Percentiles rank a stretch among this genome's conserved stretches.
Conservation (phyloP, 2,888 invertebrate genomes). For the Amorpha juglandis region DNA sequence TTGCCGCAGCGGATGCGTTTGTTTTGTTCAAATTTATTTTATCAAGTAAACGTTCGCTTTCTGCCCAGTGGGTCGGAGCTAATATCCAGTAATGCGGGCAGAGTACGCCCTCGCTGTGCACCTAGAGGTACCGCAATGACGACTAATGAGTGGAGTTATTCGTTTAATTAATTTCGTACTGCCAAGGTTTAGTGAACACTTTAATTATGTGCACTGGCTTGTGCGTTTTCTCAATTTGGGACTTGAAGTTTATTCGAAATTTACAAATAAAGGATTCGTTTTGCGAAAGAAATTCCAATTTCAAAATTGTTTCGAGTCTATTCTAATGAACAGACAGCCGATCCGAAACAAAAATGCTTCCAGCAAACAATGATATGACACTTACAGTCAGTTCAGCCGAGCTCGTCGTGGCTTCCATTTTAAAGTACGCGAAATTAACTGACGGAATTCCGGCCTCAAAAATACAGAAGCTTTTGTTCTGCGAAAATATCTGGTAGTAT, state of each 20-base stretch:
- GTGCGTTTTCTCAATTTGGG: slow-evolving; percentile 24
- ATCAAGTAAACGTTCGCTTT: slow-evolving; percentile 81
- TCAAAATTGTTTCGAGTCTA: slow-evolving; percentile 9
- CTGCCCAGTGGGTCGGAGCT: slow-evolving; percentile 71
- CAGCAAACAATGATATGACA: slow-evolving; percentile 20
- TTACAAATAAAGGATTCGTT: not conserved
- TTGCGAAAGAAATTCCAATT: not conserved
- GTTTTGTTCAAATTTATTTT: slow-evolving; percentile 84
- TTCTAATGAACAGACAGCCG: slow-evolving; percentile 9
- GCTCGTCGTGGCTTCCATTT: slow-evolving; percentile 3
- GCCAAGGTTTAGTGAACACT: slow-evolving; percentile 55
- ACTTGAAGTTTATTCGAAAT: not conserved
- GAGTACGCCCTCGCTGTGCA: slow-evolving; percentile 44
- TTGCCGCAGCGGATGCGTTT: slow-evolving; percentile 79
- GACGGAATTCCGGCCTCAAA: not conserved
- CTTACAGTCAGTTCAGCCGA: slow-evolving; percentile 12
- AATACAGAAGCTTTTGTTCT: slow-evolving; percentile 2
- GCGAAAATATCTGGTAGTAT: not conserved
- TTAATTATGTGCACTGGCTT: slow-evolving; percentile 41
- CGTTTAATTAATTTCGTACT: slow-evolving; percentile 71
- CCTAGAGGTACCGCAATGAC: slow-evolving; percentile 44
- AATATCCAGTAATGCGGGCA: slow-evolving; percentile 76
- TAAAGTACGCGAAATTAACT: slow-evolving; percentile 17
- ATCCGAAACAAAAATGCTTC: slow-evolving; percentile 11
- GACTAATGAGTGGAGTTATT: slow-evolving; percentile 76